Percentiles rank a stretch among this genome's conserved stretches.
phyloP scores from a whole-genome alignment of 2,797 vertebrate species.

The Prionace glauca region DNA sequence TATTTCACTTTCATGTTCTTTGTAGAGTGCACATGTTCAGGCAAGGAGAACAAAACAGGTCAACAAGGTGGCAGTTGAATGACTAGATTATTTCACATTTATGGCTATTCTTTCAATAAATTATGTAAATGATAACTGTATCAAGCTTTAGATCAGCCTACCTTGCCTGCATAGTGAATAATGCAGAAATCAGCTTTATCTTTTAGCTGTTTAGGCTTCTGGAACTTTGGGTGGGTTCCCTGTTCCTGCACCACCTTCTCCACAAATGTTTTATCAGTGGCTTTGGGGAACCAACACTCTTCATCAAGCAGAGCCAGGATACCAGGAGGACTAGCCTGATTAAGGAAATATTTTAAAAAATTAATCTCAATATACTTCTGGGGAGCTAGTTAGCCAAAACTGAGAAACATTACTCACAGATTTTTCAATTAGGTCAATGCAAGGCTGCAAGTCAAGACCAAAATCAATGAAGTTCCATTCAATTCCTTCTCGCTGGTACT shows the following conservation, averaged over 20 bases:
- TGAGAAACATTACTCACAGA: conserved; percentile 63
- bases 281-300: conserved; percentile 98
- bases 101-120: neutral
- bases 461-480: conserved; percentile 78
- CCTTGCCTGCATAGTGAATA: conserved; percentile 94
- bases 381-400: neutral
- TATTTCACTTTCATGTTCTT: neutral
- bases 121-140: neutral
- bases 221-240: conserved; percentile 89
- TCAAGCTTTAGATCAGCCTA: conserved; percentile 46
- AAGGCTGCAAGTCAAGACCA: conserved; percentile 68
- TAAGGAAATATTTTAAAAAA: neutral
- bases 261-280: conserved; percentile 93
- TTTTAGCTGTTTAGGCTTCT: conserved; percentile 93
- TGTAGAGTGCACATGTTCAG: neutral
- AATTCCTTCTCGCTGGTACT: conserved; percentile 71
- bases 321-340: conserved; percentile 86
- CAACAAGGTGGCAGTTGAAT: neutral
- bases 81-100: neutral
- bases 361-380: neutral
- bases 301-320: conserved; percentile 90
- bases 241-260: conserved; percentile 96
- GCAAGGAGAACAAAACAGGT: neutral
- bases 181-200: conserved; percentile 97
- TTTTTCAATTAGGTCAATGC: conserved; percentile 74